A percentile compares a stretch with the other conserved stretches of the same genome.
Evolutionary conservation across 2,113 vertebrate genomes (phyloP).

Genomic region (Chelonoidis abingdonii): DNA sequence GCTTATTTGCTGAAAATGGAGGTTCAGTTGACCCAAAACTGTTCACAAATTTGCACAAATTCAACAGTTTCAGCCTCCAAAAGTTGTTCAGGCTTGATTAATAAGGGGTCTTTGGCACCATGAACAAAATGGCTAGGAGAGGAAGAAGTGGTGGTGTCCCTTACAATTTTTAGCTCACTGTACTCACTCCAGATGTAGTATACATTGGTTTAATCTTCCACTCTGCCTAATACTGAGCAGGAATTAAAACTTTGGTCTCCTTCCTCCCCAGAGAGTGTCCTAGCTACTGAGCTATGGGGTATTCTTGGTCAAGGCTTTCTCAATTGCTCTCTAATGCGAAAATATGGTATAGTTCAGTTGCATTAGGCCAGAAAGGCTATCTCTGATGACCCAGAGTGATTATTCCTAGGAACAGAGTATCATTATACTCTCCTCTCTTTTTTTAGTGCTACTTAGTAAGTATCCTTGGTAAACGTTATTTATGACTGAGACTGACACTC

Average conservation of each 20-base stretch:
- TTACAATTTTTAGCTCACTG: background rate
- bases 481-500: background rate
- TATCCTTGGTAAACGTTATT: background rate
- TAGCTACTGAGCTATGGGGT: background rate
- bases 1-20: background rate
- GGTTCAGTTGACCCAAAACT: background rate
- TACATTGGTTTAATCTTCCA: background rate
- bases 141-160: background rate
- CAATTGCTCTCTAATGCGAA: background rate
- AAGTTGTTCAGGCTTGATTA: background rate
- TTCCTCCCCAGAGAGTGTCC: background rate
- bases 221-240: background rate
- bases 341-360: background rate
- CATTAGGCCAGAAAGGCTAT: background rate
- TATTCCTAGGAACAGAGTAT: background rate
- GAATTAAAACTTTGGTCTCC: background rate
- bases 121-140: background rate
- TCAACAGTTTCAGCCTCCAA: background rate
- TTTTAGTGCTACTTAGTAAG: background rate
- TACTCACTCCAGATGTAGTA: background rate
- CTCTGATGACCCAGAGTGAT: rapidly evolving
- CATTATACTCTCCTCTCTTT: background rate
- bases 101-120: background rate
- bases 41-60: background rate
- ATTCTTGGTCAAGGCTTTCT: background rate